Base-by-base conservation (phyloP, 2,888 invertebrate species). In the Acleris laterana region DNA sequence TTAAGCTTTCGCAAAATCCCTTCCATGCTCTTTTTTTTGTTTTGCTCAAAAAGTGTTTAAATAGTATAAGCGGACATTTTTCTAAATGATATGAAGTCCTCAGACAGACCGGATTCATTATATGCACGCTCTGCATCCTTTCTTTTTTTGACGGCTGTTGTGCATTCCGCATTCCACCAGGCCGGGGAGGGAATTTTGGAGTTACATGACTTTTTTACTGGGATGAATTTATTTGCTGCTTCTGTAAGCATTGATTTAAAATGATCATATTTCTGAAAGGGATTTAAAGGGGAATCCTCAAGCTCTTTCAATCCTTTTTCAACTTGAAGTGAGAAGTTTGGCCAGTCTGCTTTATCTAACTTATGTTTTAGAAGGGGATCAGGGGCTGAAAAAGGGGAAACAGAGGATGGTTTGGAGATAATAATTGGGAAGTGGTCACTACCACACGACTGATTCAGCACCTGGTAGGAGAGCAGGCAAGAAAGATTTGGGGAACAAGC, bases 1-100 rank as follows among this genome's bases (percentile, higher is more conserved):
- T 13, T 17, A 48, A 17, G n/a, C 46, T 48, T 48, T 48, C 46
- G 46, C 46, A 48, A 48, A 48, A 48, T 17, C 16, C 46, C 46
- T 25, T 25, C 25, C 25, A 25, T 25, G 25, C 5, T 25, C 25
- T 25, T 25, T 25, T 25, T 25, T 25, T 48, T 1, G 17, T 17
- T 46, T 46, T 46, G 17, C 17, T 46, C n/a, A 46, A n/a, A n/a
- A 46, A 16, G n/a, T 17, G 46, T 46, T 46, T n/a, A n/a, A n/a
- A n/a, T n/a, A n/a, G 46, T 46, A 6, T 17, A 6, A n/a, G 46
- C 46, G 1, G 16, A 4, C 1, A 17, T 46, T 46, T 46, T 46
- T 46, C 17, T 3, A 16, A n/a, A 46, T 11, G n/a, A 46, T n/a
- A 46, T 16, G 17, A 46, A 46, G 6, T 46, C 46, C 6, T 46